Evolutionary conservation across 2,113 vertebrate species (phyloP).

Genomic region (Malurus melanocephalus): DNA sequence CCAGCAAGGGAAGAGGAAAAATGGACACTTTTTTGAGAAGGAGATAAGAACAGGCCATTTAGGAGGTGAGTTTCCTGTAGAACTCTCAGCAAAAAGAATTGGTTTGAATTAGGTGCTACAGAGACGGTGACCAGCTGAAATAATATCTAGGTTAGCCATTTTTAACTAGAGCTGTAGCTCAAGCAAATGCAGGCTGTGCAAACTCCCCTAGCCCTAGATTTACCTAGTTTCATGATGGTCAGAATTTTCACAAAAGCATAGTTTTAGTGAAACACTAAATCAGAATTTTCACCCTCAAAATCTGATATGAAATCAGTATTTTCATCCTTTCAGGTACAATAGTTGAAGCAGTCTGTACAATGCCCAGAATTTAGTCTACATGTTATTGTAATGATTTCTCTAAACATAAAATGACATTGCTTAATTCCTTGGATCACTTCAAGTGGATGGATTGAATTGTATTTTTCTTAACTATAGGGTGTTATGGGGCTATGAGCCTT

Average conservation of each 20-base stretch:
- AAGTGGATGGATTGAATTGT: not conserved
- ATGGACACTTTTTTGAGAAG: not conserved
- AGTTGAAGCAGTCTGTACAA: not conserved
- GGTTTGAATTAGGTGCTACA: not conserved
- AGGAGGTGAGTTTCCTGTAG: not conserved
- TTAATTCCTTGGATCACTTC: not conserved
- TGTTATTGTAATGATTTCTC: not conserved
- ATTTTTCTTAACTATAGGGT: not conserved
- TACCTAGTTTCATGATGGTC: fast-evolving
- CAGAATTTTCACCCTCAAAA: not conserved
- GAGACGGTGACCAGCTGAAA: not conserved
- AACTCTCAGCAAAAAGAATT: not conserved
- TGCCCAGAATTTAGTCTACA: not conserved
- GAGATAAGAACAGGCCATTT: not conserved
- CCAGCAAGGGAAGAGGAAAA: not conserved
- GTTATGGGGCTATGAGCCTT: not conserved
- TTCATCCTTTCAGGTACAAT: not conserved
- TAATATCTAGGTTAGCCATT: not conserved
- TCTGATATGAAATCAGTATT: not conserved
- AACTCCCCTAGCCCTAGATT: not conserved
- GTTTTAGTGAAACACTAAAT: too few relatives aligned
- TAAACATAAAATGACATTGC: not conserved
- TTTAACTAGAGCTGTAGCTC: not conserved
- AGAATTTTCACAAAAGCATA: not conserved
- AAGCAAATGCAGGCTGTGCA: not conserved